These are phyloP conservation scores for Coregonus ussuriensis DNA, from an alignment of 2,797 vertebrate genomes.

Conservation along the genomic window DNA sequence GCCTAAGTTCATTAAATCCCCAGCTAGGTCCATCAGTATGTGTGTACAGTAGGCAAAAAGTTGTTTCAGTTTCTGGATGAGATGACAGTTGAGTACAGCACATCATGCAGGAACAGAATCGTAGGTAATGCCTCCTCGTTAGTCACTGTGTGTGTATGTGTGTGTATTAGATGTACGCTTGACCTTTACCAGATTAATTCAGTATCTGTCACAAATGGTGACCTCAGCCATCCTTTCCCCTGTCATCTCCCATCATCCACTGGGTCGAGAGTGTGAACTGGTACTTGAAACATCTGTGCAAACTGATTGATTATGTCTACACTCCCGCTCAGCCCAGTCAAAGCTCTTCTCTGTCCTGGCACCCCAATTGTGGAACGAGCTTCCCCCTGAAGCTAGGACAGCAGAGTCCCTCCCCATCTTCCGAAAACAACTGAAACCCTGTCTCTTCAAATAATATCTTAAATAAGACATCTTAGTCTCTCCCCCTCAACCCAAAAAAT, in stretches of 20 bases:
- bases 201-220: slow-evolving; percentile 6
- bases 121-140: neutral
- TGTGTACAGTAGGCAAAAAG: too few relatives aligned
- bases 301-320: neutral
- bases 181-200: slow-evolving; percentile 28
- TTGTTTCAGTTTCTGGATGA: too few relatives aligned
- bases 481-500: too few relatives aligned
- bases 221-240: slow-evolving; percentile 9
- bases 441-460: too few relatives aligned
- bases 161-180: neutral
- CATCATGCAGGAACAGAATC: too few relatives aligned
- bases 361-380: too few relatives aligned
- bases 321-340: neutral
- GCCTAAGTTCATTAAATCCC: neutral
- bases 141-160: slow-evolving; percentile 21
- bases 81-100: too few relatives aligned
- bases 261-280: neutral
- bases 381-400: too few relatives aligned
- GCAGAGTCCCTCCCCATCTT: too few relatives aligned
- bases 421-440: too few relatives aligned
- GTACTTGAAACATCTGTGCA: slow-evolving; percentile 3
- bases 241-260: neutral
- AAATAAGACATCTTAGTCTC: too few relatives aligned
- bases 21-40: neutral
- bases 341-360: too few relatives aligned